phyloP scores from a whole-genome alignment of 2,797 vertebrate species.

The Cuculus canorus region DNA sequence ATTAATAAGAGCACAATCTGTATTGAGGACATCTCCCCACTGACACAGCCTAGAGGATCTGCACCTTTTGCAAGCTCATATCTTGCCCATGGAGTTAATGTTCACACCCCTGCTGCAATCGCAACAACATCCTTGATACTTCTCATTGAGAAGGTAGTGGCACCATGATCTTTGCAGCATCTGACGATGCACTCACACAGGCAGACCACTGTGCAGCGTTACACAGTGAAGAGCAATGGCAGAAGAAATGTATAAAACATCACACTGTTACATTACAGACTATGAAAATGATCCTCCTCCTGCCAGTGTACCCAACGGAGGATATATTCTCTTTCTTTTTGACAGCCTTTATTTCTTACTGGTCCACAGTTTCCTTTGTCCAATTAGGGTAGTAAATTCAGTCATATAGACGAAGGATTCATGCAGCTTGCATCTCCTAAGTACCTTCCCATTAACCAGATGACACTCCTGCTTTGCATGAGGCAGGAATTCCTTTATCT shows the following conservation, averaged over 20 bases:
- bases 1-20: too few species aligned
- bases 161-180: background rate
- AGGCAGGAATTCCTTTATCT: slow-evolving; percentile 35
- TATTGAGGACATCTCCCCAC: too few species aligned
- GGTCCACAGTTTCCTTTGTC: slow-evolving; percentile 2
- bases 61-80: too few species aligned
- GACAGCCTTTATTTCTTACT: background rate
- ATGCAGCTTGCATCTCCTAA: slow-evolving; percentile 18
- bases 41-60: too few species aligned
- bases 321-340: background rate
- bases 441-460: slow-evolving; percentile 30
- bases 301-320: background rate
- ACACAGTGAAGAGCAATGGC: background rate
- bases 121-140: background rate
- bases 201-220: accelerated
- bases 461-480: background rate
- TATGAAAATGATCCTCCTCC: background rate
- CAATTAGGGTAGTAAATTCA: background rate
- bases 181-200: background rate
- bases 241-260: background rate
- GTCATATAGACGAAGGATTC: slow-evolving; percentile 31
- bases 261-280: background rate
- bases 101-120: background rate
- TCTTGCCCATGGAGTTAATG: too few species aligned
- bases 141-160: background rate